Percentiles rank a stretch among this genome's conserved stretches.
Conservation (phyloP, 2,113 vertebrate genomes). For the Chaetodon auriga region DNA sequence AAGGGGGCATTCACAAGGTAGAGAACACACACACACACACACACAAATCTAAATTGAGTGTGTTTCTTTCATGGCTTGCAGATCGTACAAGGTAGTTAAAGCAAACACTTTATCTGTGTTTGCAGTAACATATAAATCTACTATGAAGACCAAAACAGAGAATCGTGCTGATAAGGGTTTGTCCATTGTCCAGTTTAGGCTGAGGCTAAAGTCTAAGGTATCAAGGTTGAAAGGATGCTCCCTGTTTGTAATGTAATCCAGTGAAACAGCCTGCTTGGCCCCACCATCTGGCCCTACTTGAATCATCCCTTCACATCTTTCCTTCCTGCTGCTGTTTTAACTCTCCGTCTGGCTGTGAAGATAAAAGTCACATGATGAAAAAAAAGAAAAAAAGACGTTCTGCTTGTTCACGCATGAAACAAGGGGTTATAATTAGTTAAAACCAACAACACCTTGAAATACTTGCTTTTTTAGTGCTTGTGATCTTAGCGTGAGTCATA, state of each 20-base stretch:
- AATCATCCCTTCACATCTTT: conserved; percentile 53
- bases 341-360: conserved; percentile 36
- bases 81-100: background rate
- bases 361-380: conserved; percentile 38
- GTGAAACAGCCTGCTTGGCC: conserved; percentile 1
- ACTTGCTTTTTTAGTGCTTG: background rate
- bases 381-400: conserved; percentile 19
- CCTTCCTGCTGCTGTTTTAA: conserved; percentile 41
- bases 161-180: background rate
- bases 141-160: background rate
- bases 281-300: conserved; percentile 40
- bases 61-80: background rate
- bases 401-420: conserved; percentile 37
- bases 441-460: background rate
- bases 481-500: conserved; percentile 5
- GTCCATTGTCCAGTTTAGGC: background rate
- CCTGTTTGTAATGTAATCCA: conserved; percentile 24
- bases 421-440: background rate
- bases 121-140: background rate
- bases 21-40: conserved; percentile 54
- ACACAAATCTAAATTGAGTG: background rate
- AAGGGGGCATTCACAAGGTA: conserved; percentile 88
- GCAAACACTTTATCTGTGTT: background rate
- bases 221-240: background rate
- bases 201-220: background rate